phyloP scores from a whole-genome alignment of 2,797 vertebrate genomes.

The Syncerus caffer region DNA sequence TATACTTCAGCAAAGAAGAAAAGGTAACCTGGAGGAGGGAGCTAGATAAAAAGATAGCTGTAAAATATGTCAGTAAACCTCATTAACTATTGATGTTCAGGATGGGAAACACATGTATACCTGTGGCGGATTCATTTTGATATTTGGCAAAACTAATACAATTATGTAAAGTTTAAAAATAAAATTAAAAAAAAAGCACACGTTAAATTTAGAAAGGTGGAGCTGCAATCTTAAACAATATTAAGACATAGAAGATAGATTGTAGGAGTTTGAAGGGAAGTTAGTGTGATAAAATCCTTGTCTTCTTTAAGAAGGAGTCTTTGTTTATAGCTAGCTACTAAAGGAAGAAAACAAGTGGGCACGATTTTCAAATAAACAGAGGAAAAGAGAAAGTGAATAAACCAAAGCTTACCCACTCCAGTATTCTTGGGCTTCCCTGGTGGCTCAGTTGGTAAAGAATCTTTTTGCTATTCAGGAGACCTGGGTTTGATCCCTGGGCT shows the following conservation, averaged over 20 bases:
- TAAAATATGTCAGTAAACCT: background rate
- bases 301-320: background rate
- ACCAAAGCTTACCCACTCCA: background rate
- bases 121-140: no score
- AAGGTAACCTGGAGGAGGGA: background rate
- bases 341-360: background rate
- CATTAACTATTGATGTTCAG: background rate
- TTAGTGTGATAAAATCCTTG: background rate
- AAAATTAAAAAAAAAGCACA: no score
- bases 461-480: background rate
- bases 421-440: background rate
- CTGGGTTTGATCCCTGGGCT: background rate
- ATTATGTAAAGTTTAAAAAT: no score
- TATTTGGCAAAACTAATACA: no score
- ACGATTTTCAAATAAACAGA: background rate
- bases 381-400: background rate
- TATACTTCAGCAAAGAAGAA: background rate
- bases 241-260: background rate
- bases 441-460: background rate
- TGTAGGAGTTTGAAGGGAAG: background rate
- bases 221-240: background rate
- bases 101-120: no score
- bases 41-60: background rate
- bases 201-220: background rate
- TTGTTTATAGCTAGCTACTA: background rate